Evolutionary conservation across 92 coral and sea anemone species (phyloP), one percentile per base, ranked within the genome.

Genomic region (Pocillopora grandis): DNA sequence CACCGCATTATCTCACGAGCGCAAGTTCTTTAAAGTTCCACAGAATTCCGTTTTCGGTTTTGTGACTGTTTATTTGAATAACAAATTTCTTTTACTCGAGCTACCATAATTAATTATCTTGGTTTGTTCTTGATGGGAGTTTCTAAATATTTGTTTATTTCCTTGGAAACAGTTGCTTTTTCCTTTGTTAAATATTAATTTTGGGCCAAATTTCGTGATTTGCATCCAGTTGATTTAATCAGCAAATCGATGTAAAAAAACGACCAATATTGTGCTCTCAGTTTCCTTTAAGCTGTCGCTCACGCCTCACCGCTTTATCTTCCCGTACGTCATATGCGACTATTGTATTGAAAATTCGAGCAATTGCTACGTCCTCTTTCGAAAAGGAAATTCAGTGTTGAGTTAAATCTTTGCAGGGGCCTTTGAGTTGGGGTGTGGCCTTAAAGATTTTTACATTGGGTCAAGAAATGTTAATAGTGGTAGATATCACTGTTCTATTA

Each of bases 121-220:
- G 23, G 5, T 12, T 7, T 27, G 58, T 69, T 70, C 85, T 58
- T 80, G 77, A 70, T 10, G 3, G 10, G 27, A 59, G 57, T 12
- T 33, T 36, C 0, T 9, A 15, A 80, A n/a, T 71, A 58, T 80
- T 58, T 33, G 52, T 18, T 1, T 49, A 5, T n/a, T 52, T 80
- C 67, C 85, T 11, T 70, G 58, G 76, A 70, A 80, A 70, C 85
- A 36, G 67, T 70, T 35, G 56, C 57, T 17, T 66, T 80, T 80
- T 76, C 42, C 18, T 68, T 58, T 70, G 67, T 33, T 20, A 59
- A 77, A 59, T 12, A 59, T 12, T 59, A 59, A 70, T 35, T 42
- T 20, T 9, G 12, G 12, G 14, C 35, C 71, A 5, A 59, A 35
- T 80, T 80, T 80, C 76, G 85, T 80, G 85, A 80, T 76, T 80